Base-by-base conservation (phyloP, 2,888 invertebrate genomes). In the Drosophila pseudotakahashii region DNA sequence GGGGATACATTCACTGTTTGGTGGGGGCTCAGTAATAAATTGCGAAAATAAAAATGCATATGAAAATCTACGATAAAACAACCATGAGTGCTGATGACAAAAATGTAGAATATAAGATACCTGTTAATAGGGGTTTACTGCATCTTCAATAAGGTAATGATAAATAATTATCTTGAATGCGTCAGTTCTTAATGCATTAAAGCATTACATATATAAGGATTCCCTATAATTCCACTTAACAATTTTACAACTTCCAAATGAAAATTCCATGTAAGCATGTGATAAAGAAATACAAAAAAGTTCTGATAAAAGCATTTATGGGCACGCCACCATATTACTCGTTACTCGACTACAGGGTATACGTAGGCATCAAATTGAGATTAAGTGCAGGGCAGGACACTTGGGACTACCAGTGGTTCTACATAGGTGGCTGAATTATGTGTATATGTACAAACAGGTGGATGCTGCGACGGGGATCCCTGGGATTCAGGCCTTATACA, bases 41-140 rank as follows among this genome's bases (percentile, higher is more conserved):
- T 79, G 68, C 62, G 54, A 67, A 76, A 87, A 78, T 84, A 84
- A 81, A 84, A 84, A 69, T 76, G 79, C 87, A 79, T 79, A 81
- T 75, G 81, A 84, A 81, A 78, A 74, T 74, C 84, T 77, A 70
- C 68, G 78, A 70, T 81, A 86, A 78, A 86, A 76, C 30, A 44
- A 30, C 44, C 36, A 23, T 11, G 19, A n/a, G 19, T 6, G 14
- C 13, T 59, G 7, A 7, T 13, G 1, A 0, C n/a, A n/a, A 26
- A 26, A 30, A 59, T 32, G 32, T 23, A n/a, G 36, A 61, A 37
- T n/a, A 34, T 2, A n/a, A 32, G n/a, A 47, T 48, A 62, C 47
- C 61, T 57, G n/a, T 10, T 41, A 16, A 9, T 9, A 16, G 2
- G 14, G 10, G 9, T 41, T 16, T 5, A 9, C 4, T 41, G 37